Percentiles rank a stretch among this genome's conserved stretches.
Evolutionary conservation across 2,113 vertebrate genomes (phyloP).

Genomic region (Sander lucioperca): DNA sequence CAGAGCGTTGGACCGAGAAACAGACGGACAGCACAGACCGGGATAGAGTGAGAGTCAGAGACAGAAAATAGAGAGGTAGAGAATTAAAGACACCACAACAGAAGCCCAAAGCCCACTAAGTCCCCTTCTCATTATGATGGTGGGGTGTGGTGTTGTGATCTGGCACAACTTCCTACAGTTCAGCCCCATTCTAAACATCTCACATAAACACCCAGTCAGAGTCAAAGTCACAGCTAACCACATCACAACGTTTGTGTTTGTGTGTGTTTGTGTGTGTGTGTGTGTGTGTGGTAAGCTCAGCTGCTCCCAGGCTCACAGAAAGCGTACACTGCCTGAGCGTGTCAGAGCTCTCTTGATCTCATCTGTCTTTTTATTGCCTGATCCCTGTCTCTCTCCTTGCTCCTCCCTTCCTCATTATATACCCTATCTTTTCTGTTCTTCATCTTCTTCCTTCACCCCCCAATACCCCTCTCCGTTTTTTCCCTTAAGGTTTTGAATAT

Average conservation of each 20-base stretch:
- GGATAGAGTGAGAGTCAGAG: conserved; percentile 66
- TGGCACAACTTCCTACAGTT: conserved; percentile 74
- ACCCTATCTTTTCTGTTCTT: conserved; percentile 27
- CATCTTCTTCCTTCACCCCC: conserved; percentile 38
- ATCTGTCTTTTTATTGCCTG: conserved; percentile 78
- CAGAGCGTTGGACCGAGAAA: conserved; percentile 62
- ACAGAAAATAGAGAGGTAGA: conserved; percentile 42
- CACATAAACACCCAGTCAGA: conserved; percentile 71
- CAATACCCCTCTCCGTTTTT: conserved; percentile 19
- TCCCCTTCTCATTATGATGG: conserved; percentile 67
- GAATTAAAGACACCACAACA: conserved; percentile 80
- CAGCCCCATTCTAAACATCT: conserved; percentile 70
- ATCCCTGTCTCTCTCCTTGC: conserved; percentile 56
- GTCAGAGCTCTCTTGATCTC: conserved; percentile 75
- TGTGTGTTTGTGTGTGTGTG: conserved; percentile 36
- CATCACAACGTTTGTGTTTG: conserved; percentile 63
- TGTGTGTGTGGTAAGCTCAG: conserved; percentile 52
- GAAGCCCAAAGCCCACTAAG: conserved; percentile 69
- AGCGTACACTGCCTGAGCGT: conserved; percentile 62
- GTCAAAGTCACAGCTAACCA: conserved; percentile 72
- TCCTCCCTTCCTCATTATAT: conserved; percentile 22
- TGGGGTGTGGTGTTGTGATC: conserved; percentile 72
- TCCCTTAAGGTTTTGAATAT: conserved; percentile 43
- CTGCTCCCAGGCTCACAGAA: conserved; percentile 72
- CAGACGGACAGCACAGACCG: conserved; percentile 51